Evolutionary conservation across 1,140 invertebrate genomes (phyloP), one percentile per base, ranked within the genome.

Genomic region (Ips nitidus): DNA sequence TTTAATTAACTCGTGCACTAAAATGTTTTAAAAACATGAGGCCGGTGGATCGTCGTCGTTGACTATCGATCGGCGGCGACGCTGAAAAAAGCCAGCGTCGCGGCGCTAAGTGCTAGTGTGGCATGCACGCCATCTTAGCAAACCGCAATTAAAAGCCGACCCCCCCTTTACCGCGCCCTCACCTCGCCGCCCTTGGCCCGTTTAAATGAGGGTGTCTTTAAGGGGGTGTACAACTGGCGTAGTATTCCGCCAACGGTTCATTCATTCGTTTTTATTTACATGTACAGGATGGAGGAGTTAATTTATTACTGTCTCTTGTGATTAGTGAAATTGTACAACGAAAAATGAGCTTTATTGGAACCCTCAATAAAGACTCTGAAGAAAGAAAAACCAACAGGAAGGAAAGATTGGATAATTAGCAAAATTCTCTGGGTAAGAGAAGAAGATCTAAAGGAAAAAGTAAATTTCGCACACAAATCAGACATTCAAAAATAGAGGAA

Each of bases 81-180:
- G 65, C 72, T 67, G 71, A 75, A 79, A 79, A 79, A 79, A 77
- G 73, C 71, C 71, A 77, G 73, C 78, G 77, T 79, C 78, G 78
- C 76, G 72, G 76, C 77, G 77, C 77, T 80, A 80, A 80, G 79
- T 80, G 79, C 77, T 74, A 79, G 78, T 79, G 79, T 80, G 77
- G 78, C 79, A 79, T 80, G 79, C 79, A 79, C 79, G 79, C 77
- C 79, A 79, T 80, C 79, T 80, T 80, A 80, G 77, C 77, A 76
- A 76, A 78, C 79, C 77, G 79, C 78, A 80, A 80, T 80, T 80
- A 80, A 80, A 80, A 80, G 77, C 63, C 57, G 61, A 71, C 69
- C 70, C 56, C 66, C 60, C 40, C 22, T 22, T 22, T 22, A 22
- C 22, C 61, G 61, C 75, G 66, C 45, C 71, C 66, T 40, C 43